A percentile compares a stretch with the other conserved stretches of the same genome.
phyloP scores from a whole-genome alignment of 2,797 vertebrate genomes.

The Crenichthys baileyi region DNA sequence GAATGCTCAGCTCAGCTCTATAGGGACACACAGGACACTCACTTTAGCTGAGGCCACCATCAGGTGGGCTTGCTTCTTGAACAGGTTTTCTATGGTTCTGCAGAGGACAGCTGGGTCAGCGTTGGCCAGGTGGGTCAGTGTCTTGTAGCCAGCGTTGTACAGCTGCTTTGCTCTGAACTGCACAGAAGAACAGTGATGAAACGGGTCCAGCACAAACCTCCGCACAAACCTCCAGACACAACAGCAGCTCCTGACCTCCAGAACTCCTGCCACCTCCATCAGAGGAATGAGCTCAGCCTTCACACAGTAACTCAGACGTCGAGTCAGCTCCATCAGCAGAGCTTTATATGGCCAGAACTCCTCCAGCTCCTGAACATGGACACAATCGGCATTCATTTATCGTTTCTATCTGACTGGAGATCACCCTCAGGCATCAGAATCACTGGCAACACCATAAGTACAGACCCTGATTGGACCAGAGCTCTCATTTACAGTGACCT shows the following conservation, averaged over 20 bases:
- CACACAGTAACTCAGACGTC: slow-evolving; percentile 91
- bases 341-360: slow-evolving; percentile 94
- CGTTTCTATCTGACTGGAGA: not conserved
- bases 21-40: slow-evolving; percentile 6
- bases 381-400: not conserved
- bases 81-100: slow-evolving; percentile 84
- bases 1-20: not conserved
- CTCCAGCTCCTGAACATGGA: slow-evolving; percentile 87
- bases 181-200: not conserved
- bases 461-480: too few species aligned
- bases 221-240: not conserved
- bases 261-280: slow-evolving; percentile 94
- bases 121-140: slow-evolving; percentile 89
- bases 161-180: slow-evolving; percentile 93
- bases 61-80: slow-evolving; percentile 85
- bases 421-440: not conserved
- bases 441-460: too few species aligned
- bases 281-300: slow-evolving; percentile 91
- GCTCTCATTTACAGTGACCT: too few species aligned
- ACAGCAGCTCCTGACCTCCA: slow-evolving; percentile 82
- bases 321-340: slow-evolving; percentile 88
- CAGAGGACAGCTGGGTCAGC: slow-evolving; percentile 85
- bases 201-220: not conserved
- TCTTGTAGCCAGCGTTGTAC: slow-evolving; percentile 89
- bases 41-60: slow-evolving; percentile 94